Evolutionary conservation across 64 coral and sea anemone genomes (phyloP).

Genomic region (Pachyseris speciosa): DNA sequence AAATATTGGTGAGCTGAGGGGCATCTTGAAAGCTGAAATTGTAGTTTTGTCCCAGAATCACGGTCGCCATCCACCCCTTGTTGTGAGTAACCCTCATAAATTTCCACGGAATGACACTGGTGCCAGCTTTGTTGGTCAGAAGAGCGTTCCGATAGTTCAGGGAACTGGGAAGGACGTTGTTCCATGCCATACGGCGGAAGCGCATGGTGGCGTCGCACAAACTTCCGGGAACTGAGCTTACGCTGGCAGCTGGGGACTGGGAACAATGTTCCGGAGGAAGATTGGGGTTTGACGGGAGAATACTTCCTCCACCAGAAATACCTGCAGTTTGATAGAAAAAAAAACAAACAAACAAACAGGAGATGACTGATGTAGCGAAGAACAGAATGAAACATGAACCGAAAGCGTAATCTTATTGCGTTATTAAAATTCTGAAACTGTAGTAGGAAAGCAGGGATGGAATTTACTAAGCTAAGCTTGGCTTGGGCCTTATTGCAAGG

Average conservation of each 20-base stretch:
- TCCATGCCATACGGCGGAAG: conserved; percentile 76
- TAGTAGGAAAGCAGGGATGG: no score
- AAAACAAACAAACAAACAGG: no score
- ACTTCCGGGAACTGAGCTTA: conserved; percentile 42
- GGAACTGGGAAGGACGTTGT: conserved; percentile 32
- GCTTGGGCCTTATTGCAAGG: no score
- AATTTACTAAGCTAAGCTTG: no score
- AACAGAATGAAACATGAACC: no score
- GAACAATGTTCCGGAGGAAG: conserved; percentile 71
- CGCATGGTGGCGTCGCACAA: conserved; percentile 41
- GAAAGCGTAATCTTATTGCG: no score
- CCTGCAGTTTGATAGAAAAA: conserved; percentile 14
- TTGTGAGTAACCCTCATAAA: conserved; percentile 56
- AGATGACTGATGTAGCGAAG: no score
- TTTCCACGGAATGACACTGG: conserved; percentile 33
- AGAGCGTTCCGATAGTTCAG: conserved; percentile 53
- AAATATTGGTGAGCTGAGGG: conserved; percentile 74
- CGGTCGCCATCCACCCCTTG: conserved; percentile 59
- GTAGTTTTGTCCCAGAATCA: conserved; percentile 68
- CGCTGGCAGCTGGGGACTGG: conserved; percentile 36
- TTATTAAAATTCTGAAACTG: no score
- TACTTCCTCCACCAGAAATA: conserved; percentile 47
- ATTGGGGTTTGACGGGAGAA: conserved; percentile 71
- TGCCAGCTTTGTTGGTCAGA: conserved; percentile 71
- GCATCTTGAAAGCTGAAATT: conserved; percentile 53